phyloP scores from a whole-genome alignment of 1,140 invertebrate genomes.

The Drosophila micromelanica region DNA sequence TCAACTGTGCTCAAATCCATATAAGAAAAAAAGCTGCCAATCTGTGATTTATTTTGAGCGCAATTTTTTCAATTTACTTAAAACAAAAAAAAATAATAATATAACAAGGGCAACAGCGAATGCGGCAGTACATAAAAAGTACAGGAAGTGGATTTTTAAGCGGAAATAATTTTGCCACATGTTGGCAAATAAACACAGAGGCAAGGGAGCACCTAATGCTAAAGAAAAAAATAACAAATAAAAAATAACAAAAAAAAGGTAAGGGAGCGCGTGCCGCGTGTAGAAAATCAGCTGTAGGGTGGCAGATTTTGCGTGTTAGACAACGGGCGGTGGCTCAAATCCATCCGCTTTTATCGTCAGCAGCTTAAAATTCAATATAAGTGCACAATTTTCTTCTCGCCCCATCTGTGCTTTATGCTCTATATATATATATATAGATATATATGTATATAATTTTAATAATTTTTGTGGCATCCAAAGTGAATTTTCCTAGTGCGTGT shows the following conservation, averaged over 20 bases:
- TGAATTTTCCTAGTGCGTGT: conserved; percentile 2
- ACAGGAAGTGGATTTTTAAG: conserved; percentile 77
- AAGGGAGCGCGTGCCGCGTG: conserved; percentile 41
- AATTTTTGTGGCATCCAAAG: conserved; percentile 24
- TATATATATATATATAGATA: background rate
- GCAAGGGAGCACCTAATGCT: conserved; percentile 11
- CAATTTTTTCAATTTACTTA: conserved; percentile 64
- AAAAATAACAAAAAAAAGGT: too few relatives aligned
- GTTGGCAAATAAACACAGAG: conserved; percentile 65
- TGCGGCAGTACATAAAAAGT: conserved; percentile 14
- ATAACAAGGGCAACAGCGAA: conserved; percentile 6
- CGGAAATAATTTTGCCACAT: conserved; percentile 81
- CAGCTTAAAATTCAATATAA: conserved; percentile 75
- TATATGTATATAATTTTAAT: conserved; percentile 27
- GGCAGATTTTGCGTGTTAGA: background rate
- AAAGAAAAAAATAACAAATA: too few relatives aligned
- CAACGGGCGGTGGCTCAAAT: conserved; percentile 47
- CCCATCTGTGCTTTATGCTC: conserved; percentile 1
- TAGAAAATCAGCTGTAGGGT: conserved; percentile 14
- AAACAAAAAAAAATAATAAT: conserved; percentile 54
- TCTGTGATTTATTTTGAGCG: conserved; percentile 44
- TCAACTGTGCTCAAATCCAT: conserved; percentile 26
- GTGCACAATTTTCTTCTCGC: conserved; percentile 40
- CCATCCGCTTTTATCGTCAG: conserved; percentile 57
- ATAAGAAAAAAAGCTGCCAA: conserved; percentile 29